These are phyloP conservation scores for Rhyacophila evoluta DNA, from an alignment of 2,888 invertebrate species.

Conservation along the genomic window DNA sequence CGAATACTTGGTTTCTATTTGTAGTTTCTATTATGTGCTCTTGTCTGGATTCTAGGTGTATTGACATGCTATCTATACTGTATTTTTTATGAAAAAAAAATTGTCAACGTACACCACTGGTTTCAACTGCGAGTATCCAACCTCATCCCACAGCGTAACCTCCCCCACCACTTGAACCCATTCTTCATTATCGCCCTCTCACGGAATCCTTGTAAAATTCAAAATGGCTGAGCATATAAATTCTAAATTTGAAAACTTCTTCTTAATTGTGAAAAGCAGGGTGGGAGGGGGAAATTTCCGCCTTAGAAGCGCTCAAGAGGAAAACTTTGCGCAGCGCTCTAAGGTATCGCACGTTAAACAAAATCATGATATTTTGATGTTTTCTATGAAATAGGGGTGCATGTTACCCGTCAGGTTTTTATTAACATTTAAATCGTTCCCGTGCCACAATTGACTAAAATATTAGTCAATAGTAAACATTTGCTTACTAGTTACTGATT, in stretches of 20 bases:
- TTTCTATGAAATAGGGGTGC: too few relatives aligned
- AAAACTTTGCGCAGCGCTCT: constrained; percentile 4
- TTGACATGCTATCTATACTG: too few relatives aligned
- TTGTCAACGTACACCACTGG: not conserved
- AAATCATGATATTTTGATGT: too few relatives aligned
- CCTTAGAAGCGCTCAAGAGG: not conserved
- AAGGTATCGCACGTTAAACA: not conserved
- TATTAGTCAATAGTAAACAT: too few relatives aligned
- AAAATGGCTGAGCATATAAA: constrained; percentile 54
- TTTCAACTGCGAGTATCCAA: constrained; percentile 27
- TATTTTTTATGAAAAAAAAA: too few relatives aligned
- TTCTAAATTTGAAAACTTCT: constrained; percentile 54
- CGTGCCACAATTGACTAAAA: too few relatives aligned
- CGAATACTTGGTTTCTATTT: too few relatives aligned
- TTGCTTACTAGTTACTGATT: too few relatives aligned
- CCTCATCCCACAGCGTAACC: constrained; percentile 30
- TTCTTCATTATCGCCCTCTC: constrained; percentile 52
- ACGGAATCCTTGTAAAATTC: constrained; percentile 53
- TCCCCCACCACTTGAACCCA: constrained; percentile 31
- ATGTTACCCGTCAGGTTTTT: too few relatives aligned
- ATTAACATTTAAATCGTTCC: too few relatives aligned
- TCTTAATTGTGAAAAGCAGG: constrained; percentile 27
- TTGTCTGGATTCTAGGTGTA: too few relatives aligned
- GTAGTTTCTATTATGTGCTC: too few relatives aligned
- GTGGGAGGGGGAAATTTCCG: not conserved